A percentile compares a stretch with the other conserved stretches of the same genome.
Conservation (phyloP, 2,113 vertebrate genomes). For the Malurus melanocephalus region DNA sequence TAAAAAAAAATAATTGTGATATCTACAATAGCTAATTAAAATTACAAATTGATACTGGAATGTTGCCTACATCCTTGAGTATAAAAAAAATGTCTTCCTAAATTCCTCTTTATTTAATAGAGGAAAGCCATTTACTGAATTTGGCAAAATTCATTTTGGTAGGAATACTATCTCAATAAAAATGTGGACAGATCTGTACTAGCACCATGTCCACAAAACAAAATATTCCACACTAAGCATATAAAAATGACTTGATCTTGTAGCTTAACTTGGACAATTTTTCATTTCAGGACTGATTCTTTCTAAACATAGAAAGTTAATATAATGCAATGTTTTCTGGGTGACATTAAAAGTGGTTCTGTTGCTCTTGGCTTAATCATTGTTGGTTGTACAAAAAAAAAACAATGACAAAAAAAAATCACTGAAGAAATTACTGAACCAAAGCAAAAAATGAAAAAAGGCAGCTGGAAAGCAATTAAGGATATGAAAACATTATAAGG, state of each 20-base stretch:
- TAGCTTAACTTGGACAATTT: background rate
- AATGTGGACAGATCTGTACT: background rate
- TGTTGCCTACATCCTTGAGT: background rate
- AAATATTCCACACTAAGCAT: background rate
- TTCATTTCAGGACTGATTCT: background rate
- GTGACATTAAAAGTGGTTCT: background rate
- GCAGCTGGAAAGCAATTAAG: background rate
- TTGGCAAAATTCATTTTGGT: background rate
- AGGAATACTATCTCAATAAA: background rate
- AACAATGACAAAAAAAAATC: background rate
- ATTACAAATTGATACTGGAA: background rate
- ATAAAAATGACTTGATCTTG: background rate
- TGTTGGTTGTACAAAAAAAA: background rate
- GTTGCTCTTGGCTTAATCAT: background rate
- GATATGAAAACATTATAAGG: background rate
- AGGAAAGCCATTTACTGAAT: background rate
- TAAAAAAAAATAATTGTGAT: background rate
- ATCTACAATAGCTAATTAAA: background rate
- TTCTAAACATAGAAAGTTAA: background rate
- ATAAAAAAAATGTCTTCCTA: background rate
- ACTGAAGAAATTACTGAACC: background rate
- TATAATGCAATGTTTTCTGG: background rate
- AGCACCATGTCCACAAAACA: background rate
- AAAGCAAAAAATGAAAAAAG: background rate
- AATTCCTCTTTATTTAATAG: background rate